A percentile compares a stretch with the other conserved stretches of the same genome.
Evolutionary conservation across 2,797 vertebrate species (phyloP).

Genomic region (Poeciliopsis presidionis): DNA sequence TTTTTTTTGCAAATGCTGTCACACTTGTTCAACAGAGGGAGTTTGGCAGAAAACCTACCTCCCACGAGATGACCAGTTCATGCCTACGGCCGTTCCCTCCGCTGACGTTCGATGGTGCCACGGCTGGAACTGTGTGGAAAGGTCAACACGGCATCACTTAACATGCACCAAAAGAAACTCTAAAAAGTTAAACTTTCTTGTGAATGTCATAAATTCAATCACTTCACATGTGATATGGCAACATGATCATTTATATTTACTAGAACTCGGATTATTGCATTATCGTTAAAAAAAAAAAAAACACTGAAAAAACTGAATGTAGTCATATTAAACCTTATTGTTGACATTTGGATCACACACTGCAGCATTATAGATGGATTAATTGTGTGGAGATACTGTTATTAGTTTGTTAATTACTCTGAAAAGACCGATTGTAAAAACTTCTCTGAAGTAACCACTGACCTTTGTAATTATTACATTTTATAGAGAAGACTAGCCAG

Average conservation of each 20-base stretch:
- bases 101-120: slow-evolving; percentile 92
- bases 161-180: slow-evolving; percentile 8
- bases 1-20: slow-evolving; percentile 25
- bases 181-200: slow-evolving; percentile 4
- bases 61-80: slow-evolving; percentile 97
- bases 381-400: slow-evolving; percentile 48
- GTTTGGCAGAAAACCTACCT: slow-evolving; percentile 83
- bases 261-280: background rate
- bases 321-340: slow-evolving; percentile 16
- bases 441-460: slow-evolving; percentile 56
- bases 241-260: background rate
- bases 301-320: background rate
- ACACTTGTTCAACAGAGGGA: slow-evolving; percentile 13
- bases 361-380: slow-evolving; percentile 36
- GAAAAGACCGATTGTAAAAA: slow-evolving; percentile 63
- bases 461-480: slow-evolving; percentile 70
- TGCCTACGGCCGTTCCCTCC: slow-evolving; percentile 93
- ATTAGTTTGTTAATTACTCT: slow-evolving; percentile 69
- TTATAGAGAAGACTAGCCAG: slow-evolving; percentile 44
- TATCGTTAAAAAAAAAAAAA: background rate
- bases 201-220: background rate
- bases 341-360: slow-evolving; percentile 38
- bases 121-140: slow-evolving; percentile 88
- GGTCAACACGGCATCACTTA: slow-evolving; percentile 35
- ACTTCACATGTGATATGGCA: background rate